Percentiles rank a stretch among this genome's conserved stretches.
These are phyloP conservation scores for Etheostoma cragini DNA, from an alignment of 2,113 vertebrate genomes.

Conservation along the genomic window DNA sequence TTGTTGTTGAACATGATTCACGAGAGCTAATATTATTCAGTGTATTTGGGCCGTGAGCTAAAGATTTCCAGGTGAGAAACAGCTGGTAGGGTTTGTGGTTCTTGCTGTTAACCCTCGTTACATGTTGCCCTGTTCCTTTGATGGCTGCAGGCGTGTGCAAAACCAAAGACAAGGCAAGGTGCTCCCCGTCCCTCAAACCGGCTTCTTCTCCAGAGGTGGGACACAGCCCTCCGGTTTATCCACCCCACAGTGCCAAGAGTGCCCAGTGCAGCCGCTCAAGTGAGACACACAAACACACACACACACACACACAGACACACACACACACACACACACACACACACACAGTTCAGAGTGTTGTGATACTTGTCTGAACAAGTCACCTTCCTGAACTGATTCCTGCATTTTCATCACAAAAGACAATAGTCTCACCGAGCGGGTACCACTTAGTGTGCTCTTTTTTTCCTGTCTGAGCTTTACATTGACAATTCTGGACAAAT, in stretches of 20 bases:
- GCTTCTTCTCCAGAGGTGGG: constrained; percentile 25
- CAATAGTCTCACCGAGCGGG: not conserved
- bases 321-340: not conserved
- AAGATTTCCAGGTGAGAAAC: not conserved
- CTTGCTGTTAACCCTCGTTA: not conserved
- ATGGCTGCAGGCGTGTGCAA: constrained; percentile 46
- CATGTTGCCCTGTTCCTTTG: not conserved
- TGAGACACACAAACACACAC: constrained; percentile 45
- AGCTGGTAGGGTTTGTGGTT: not conserved
- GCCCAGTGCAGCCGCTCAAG: constrained; percentile 65
- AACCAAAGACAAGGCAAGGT: constrained; percentile 51
- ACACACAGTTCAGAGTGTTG: not conserved
- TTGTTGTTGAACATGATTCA: not conserved
- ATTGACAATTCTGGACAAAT: too few relatives aligned
- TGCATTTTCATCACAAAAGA: not conserved
- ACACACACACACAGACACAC: not conserved
- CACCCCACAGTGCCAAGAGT: constrained; percentile 71
- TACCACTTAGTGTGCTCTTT: not conserved
- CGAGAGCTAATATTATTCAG: not conserved
- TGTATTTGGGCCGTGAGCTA: not conserved
- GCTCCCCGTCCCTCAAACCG: constrained; percentile 32
- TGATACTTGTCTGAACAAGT: not conserved
- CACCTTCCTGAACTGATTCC: not conserved
- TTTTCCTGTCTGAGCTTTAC: not conserved
- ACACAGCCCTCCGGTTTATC: not conserved